Evolutionary conservation across 2,797 vertebrate species (phyloP), one percentile per base, ranked within the genome.

Genomic region (Aulostomus chinensis): DNA sequence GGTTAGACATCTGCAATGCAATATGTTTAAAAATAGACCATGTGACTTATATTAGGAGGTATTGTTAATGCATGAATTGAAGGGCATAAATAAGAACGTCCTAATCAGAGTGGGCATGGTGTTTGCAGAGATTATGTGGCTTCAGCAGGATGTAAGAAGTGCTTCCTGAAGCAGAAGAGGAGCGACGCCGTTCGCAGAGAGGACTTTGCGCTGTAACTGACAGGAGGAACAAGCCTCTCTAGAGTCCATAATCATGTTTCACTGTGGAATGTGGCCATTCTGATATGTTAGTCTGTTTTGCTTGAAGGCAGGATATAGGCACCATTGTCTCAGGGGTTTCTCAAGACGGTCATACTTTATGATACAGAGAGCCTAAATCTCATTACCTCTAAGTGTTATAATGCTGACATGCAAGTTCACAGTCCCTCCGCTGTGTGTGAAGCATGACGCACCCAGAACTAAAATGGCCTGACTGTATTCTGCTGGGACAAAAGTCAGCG

Each of bases 331-430:
- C 64, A 12, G 41, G 57, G 70, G 68, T 73, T 80, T 72, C 54
- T 57, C 51, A 28, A 51, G 58, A 62, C 56, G n/a, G 76, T 74
- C 69, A 55, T 62, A 68, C 50, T 76, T 79, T 61, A 65, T 56
- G 75, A 68, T 61, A 60, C 80, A 76, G 49, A 76, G 69, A 78
- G 50, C 43, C 64, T 66, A 65, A 76, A 79, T 80, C 81, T 85
- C 78, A 84, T 86, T 85, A 84, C 62, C 60, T 81, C 74, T 75
- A 65, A 85, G 70, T 66, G 68, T 73, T 73, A 9, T 54, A 74
- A 70, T 69, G 68, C 72, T 80, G 65, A 82, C 64, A 74, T 53
- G 68, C 45, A 58, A 68, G 51, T 65, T 11, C 24, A 42, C 57
- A 11, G 39, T 9, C 73, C 31, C 22, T 67, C 60, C 37, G 38